Evolutionary conservation across 2,888 invertebrate species (phyloP).

Genomic region (Drosophila colorata): DNA sequence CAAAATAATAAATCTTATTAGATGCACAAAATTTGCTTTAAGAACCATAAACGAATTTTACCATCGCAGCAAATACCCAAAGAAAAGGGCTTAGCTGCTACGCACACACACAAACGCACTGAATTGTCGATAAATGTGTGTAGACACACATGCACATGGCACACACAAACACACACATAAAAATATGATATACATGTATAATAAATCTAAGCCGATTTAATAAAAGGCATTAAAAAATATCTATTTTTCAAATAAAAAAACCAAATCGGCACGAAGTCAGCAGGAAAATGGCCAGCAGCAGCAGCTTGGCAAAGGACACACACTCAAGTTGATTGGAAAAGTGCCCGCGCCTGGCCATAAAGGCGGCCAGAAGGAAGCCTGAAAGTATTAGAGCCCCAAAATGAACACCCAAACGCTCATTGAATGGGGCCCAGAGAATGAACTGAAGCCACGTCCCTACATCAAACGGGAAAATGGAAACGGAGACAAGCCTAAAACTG

Average conservation of each 20-base stretch:
- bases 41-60: conserved; percentile 69
- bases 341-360: conserved; percentile 52
- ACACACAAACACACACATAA: conserved; percentile 19
- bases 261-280: conserved; percentile 73
- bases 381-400: conserved; percentile 57
- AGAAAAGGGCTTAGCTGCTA: conserved; percentile 58
- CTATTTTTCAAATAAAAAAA: conserved; percentile 76
- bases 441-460: conserved; percentile 38
- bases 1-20: conserved; percentile 66
- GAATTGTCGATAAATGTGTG: conserved; percentile 2
- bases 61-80: conserved; percentile 48
- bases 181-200: conserved; percentile 56
- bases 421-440: conserved; percentile 20
- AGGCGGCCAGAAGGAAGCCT: conserved; percentile 39
- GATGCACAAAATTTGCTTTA: conserved; percentile 61
- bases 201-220: conserved; percentile 82
- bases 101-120: conserved; percentile 27
- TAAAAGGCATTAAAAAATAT: conserved; percentile 80
- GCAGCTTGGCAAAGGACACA: conserved; percentile 45
- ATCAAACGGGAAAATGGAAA: conserved; percentile 47
- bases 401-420: conserved; percentile 58
- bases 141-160: conserved; percentile 13
- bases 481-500: conserved; percentile 47
- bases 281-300: conserved; percentile 57
- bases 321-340: conserved; percentile 77